A percentile compares a stretch with the other conserved stretches of the same genome.
Evolutionary conservation across 2,888 invertebrate genomes (phyloP).

Genomic region (Drosophila vallismaia): DNA sequence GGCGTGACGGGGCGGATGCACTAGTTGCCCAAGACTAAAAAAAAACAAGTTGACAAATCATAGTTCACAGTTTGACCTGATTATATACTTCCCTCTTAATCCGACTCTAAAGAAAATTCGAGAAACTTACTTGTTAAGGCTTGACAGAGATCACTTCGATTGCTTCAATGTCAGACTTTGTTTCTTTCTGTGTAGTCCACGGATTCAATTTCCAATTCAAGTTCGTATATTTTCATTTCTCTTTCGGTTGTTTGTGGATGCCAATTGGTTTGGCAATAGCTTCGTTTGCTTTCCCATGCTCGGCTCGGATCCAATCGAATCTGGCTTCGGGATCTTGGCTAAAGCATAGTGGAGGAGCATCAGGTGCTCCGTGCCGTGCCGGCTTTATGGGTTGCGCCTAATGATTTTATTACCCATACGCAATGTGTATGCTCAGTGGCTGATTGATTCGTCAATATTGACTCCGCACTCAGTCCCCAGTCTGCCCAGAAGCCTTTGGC

Average conservation of each 20-base stretch:
- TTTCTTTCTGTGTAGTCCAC: constrained; percentile 10
- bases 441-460: constrained; percentile 79
- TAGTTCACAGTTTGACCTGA: constrained; percentile 40
- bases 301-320: constrained; percentile 13
- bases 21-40: constrained; percentile 20
- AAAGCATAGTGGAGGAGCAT: constrained; percentile 3
- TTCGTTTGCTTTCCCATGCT: constrained; percentile 39
- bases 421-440: constrained; percentile 70
- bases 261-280: constrained; percentile 67
- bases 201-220: constrained; percentile 12
- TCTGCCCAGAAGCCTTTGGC: constrained; percentile 41
- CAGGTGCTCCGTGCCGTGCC: constrained; percentile 28
- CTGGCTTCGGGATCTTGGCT: constrained; percentile 30
- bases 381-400: constrained; percentile 67
- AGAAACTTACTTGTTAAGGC: no score
- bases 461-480: constrained; percentile 56
- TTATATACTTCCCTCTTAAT: constrained; percentile 29
- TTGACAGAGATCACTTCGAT: no score
- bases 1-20: constrained; percentile 29
- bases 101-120: no score
- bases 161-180: neutral
- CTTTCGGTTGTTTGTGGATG: constrained; percentile 40
- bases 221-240: constrained; percentile 18
- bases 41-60: constrained; percentile 41
- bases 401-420: constrained; percentile 75